Base-by-base conservation (phyloP, 2,888 invertebrate genomes). In the Taphrorychus bicolor region DNA sequence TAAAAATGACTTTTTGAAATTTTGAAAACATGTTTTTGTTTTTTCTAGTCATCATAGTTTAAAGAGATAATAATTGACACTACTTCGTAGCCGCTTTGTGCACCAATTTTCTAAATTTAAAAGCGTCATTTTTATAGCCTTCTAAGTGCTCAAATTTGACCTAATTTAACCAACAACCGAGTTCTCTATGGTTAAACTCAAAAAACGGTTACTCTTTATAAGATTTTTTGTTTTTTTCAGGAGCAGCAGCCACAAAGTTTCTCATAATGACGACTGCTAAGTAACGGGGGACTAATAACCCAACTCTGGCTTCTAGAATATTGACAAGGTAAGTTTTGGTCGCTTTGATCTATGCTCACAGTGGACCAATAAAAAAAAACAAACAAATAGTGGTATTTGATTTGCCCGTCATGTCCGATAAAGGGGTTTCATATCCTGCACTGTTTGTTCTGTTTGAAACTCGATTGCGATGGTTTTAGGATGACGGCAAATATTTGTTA, bases 261-360 rank as follows among this genome's bases (percentile, higher is more conserved):
- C n/a, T n/a, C n/a, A n/a, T 11, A 32, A 32, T 32, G 32, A 3
- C 7, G 32, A 32, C 32, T 7, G 7, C 11, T n/a, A n/a, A n/a
- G 9, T 32, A 11, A 32, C 11, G 32, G 32, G 11, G 32, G 9
- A 9, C 3, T 32, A 32, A 32, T 32, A 3, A 5, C 7, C 21
- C 51, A 51, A 51, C n/a, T 51, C 2, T 51, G 51, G 51, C 16
- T 51, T 51, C 51, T 11, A 51, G 17, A 18, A 51, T 51, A 51
- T 51, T 51, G 32, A 32, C 11, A 51, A 51, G 51, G 51, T 51
- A 51, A 45, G 11, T 17, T 1, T 32, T 32, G 3, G 11, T 9
- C 3, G 2, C 3, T 32, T 32, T 32, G 1, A 32, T 32, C 11
- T 9, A 32, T 9, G 7, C 32, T 7, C 32, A 32, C 3, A n/a